phyloP scores from a whole-genome alignment of 2,797 vertebrate species.

The Pseudochaenichthys georgianus region DNA sequence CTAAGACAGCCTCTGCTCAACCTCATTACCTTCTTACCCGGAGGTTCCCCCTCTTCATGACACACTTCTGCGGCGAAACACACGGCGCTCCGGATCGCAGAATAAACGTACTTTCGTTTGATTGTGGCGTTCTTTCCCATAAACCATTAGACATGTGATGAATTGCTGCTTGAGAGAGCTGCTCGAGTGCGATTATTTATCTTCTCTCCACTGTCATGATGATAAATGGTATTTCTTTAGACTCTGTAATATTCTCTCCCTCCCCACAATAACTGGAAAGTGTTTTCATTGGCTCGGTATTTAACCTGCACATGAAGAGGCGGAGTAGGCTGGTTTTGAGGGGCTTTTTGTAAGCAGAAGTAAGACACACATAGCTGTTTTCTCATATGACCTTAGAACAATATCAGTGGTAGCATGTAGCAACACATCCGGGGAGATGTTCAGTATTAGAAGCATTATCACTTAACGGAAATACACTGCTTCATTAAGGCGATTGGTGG shows the following conservation, averaged over 20 bases:
- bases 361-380: too few species aligned
- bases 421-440: too few species aligned
- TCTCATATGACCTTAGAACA: too few species aligned
- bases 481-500: too few species aligned
- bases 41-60: conserved; percentile 58
- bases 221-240: conserved; percentile 61
- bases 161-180: conserved; percentile 50
- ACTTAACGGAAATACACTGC: too few species aligned
- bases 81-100: conserved; percentile 39
- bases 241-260: conserved; percentile 34
- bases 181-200: conserved; percentile 65
- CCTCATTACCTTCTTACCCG: conserved; percentile 70
- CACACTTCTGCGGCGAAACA: conserved; percentile 59
- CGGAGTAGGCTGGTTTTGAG: neutral
- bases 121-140: conserved; percentile 31
- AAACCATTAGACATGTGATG: conserved; percentile 48
- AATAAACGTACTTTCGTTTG: conserved; percentile 31
- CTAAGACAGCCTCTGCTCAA: conserved; percentile 62
- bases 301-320: conserved; percentile 33
- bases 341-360: neutral
- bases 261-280: conserved; percentile 29
- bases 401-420: too few species aligned
- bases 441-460: too few species aligned
- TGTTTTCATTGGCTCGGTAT: conserved; percentile 41
- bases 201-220: conserved; percentile 38